Base-by-base conservation (phyloP, 2,113 vertebrate species). In the Mormyrus iriodes region DNA sequence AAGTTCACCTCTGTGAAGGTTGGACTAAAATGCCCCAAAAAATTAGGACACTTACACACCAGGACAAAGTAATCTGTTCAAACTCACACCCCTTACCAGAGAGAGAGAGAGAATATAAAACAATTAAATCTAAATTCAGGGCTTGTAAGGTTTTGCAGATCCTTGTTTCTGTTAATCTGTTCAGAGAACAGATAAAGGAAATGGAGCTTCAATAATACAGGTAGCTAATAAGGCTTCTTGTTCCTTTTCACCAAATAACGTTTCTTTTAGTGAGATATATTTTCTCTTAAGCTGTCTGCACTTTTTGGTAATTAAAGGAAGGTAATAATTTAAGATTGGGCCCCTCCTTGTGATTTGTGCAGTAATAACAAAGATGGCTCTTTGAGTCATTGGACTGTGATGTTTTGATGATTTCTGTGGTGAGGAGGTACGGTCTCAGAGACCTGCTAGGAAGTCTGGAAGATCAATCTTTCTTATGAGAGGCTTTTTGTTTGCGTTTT, bases 401-500 rank as follows among this genome's bases (percentile, higher is more conserved):
- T 86, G 85, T 86, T 58, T 58, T 87, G 51, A 87, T 24, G 53
- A n/a, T 58, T 84, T 79, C 49, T 55, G 48, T 69, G 39, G 19
- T 42, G 15, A 86, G 85, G 31, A 39, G 49, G 51, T 69, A 24
- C 73, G 87, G 31, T 61, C 55, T 61, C n/a, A n/a, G n/a, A 53
- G 51, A 86, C 51, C n/a, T 17, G 2, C 12, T 10, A 55, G 88
- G 88, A 89, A 61, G 35, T 89, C 76, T 89, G 88, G 79, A 83
- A 89, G 42, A 39, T 19, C 35, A 42, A 55, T 90, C 69, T 90
- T 90, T 87, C 87, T 73, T 89, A 5, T n/a, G 35, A 42, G 88
- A 35, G 49, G 52, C 39, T 58, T 85, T 61, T 86, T 90, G 90
- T 90, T 91, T 92, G 88, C 87, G 85, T 91, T 91, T 91, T 91